Base-by-base conservation (phyloP, 2,113 vertebrate species). In the Trematocara marginatum region DNA sequence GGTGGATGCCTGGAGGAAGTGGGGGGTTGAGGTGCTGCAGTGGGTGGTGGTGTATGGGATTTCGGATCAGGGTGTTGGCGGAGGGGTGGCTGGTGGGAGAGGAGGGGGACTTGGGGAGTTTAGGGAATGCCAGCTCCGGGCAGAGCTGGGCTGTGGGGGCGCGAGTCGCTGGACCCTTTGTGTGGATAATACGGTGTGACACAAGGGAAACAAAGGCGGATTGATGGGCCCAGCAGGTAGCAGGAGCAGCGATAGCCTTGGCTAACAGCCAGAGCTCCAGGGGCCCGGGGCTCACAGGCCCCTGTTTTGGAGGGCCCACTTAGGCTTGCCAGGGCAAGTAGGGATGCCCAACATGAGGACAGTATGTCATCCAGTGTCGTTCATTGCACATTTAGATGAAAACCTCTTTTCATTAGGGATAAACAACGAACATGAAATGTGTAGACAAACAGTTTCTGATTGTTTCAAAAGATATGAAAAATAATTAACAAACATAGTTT, bases 221-320 rank as follows among this genome's bases (percentile, higher is more conserved):
- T 99, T 98, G 97, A 99, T 98, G 94, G 97, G 97, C 98, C 95
- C 98, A 99, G 98, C 98, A 99, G 98, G 98, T 98, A 98, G 97
- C 97, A 94, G 96, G 95, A 97, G 96, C 96, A 80, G 97, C 96
- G 84, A 94, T 93, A 93, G 93, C 90, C 93, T 94, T 95, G 95
- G 96, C 95, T 89, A 94, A 87, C 88, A 93, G 95, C 95, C 95
- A 96, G 93, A 81, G 92, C 92, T 95, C 94, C 94, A 87, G 94
- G 94, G 95, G 93, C 94, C 93, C 90, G 42, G 79, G 61, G 93
- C 95, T 96, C 94, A 94, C 95, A 95, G 95, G 95, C 90, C 93
- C 90, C 92, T 94, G 96, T 96, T 96, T 96, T 95, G 95, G 92
- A 92, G 86, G 90, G 93, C 90, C 95, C 84, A 57, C 91, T 85